These are phyloP conservation scores for Otus sunia DNA, from an alignment of 2,113 vertebrate species.

Conservation along the genomic window DNA sequence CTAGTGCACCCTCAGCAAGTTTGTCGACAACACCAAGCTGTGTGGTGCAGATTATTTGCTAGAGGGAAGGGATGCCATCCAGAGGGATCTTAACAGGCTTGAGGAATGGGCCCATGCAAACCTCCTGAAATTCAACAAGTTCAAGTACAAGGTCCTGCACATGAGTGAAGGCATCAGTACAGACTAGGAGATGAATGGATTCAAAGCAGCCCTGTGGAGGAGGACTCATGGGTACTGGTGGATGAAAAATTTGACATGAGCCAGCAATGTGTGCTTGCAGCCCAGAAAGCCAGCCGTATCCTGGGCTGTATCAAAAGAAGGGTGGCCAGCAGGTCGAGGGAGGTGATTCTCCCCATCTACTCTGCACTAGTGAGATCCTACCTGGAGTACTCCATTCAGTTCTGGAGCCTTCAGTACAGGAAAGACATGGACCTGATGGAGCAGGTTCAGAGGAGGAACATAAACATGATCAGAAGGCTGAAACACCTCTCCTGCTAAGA, in stretches of 20 bases:
- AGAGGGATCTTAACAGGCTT: not conserved
- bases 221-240: not conserved
- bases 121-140: not conserved
- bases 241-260: not conserved
- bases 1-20: not conserved
- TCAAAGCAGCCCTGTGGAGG: not conserved
- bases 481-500: not conserved
- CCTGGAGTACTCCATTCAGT: not conserved
- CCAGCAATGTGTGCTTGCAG: rapidly evolving
- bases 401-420: not conserved
- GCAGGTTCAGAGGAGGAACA: not conserved
- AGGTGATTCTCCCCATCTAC: not conserved
- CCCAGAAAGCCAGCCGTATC: not conserved
- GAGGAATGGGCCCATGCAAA: not conserved
- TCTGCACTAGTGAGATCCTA: not conserved
- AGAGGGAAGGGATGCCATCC: not conserved
- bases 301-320: not conserved
- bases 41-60: rapidly evolving
- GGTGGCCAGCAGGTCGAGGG: rapidly evolving
- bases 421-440: not conserved
- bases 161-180: not conserved
- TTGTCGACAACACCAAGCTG: not conserved
- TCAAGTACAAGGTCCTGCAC: not conserved
- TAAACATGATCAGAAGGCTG: not conserved
- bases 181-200: not conserved